A percentile compares a stretch with the other conserved stretches of the same genome.
These are phyloP conservation scores for Apoda limacodes DNA, from an alignment of 2,888 invertebrate genomes.

Conservation along the genomic window DNA sequence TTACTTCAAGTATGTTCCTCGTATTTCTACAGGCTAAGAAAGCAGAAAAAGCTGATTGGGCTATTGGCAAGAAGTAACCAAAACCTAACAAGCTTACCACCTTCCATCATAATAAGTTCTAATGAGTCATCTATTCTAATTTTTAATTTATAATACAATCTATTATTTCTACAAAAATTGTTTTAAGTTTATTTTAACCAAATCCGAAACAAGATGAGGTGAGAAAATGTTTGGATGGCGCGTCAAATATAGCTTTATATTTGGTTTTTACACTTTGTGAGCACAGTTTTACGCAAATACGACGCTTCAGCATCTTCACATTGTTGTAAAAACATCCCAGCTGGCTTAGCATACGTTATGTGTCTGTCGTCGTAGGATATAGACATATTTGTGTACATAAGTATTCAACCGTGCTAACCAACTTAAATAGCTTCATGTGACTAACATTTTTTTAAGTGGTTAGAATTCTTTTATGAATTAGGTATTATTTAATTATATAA, in stretches of 20 bases:
- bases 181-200: conserved; percentile 29
- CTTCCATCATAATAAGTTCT: no score
- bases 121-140: conserved; percentile 40
- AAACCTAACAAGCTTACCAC: no score
- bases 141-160: conserved; percentile 43
- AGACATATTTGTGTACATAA: no score
- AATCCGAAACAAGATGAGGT: conserved; percentile 37
- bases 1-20: no score
- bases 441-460: no score
- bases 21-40: conserved; percentile 79
- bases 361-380: no score
- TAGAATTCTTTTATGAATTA: no score
- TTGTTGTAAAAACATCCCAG: conserved; percentile 15
- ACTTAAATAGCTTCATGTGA: no score
- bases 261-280: conserved; percentile 25
- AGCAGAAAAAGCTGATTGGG: conserved; percentile 80
- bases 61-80: conserved; percentile 72
- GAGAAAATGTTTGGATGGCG: conserved; percentile 43
- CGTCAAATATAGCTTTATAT: conserved; percentile 35
- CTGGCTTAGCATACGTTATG: no score
- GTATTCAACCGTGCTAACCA: no score
- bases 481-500: no score
- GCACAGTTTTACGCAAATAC: conserved; percentile 12
- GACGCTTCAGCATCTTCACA: conserved; percentile 9
- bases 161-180: conserved; percentile 28